Conservation (phyloP, 2,113 vertebrate genomes). For the Poecilia latipinna region DNA sequence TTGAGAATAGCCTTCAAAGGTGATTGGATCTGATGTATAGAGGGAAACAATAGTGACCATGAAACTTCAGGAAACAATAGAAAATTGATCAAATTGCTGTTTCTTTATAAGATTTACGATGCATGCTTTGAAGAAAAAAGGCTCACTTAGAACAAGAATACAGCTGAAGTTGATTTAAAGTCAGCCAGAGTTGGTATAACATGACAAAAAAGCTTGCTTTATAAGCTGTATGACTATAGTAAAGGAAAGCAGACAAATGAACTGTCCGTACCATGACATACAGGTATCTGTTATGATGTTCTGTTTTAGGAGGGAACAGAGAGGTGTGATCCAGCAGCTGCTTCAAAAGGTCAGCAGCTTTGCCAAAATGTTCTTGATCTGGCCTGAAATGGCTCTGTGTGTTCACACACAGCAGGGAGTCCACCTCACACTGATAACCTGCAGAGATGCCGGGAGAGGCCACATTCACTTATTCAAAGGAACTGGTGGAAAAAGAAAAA, state of each 20-base stretch:
- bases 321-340: conserved; percentile 86
- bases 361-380: conserved; percentile 82
- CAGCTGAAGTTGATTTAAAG: not conserved
- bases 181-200: not conserved
- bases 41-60: not conserved
- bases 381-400: conserved; percentile 81
- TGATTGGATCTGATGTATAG: not conserved
- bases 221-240: not conserved
- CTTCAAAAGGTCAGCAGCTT: conserved; percentile 82
- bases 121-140: too few species aligned
- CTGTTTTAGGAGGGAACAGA: conserved; percentile 84
- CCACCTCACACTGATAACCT: conserved; percentile 93
- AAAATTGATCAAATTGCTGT: not conserved
- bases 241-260: not conserved
- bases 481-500: too few species aligned
- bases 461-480: not conserved
- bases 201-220: not conserved
- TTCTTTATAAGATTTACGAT: not conserved
- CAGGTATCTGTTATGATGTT: conserved; percentile 85
- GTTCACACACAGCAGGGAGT: conserved; percentile 86
- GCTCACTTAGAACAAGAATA: not conserved
- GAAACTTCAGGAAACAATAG: not conserved
- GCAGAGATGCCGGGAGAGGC: not conserved
- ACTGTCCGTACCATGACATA: conserved; percentile 84
- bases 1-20: not conserved